phyloP scores from a whole-genome alignment of 2,888 invertebrate species.

The Parasteatoda lunata region DNA sequence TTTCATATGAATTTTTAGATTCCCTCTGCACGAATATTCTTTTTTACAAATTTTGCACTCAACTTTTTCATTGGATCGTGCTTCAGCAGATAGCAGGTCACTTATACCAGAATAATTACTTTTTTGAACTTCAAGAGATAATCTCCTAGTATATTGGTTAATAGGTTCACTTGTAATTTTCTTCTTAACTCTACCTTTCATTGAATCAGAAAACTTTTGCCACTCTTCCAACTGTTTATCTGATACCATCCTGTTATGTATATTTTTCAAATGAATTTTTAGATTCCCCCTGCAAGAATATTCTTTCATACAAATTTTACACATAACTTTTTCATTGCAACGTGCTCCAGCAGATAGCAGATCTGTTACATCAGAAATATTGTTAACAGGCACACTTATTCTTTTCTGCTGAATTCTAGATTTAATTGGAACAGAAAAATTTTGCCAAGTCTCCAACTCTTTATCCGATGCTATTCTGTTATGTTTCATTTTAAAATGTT shows the following conservation, averaged over 20 bases:
- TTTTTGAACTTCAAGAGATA: too few relatives aligned
- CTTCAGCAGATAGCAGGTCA: background rate
- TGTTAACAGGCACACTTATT: background rate
- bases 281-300: background rate
- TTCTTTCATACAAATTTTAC: background rate
- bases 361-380: background rate
- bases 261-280: background rate
- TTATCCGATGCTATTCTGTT: background rate
- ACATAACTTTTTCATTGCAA: background rate
- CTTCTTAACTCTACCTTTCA: background rate
- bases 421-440: background rate
- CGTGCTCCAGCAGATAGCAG: background rate
- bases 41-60: background rate
- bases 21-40: background rate
- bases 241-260: background rate
- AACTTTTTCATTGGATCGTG: background rate
- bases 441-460: background rate
- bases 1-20: background rate
- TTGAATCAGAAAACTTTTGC: background rate
- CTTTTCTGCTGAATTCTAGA: background rate
- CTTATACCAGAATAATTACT: background rate
- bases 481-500: background rate
- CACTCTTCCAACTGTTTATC: background rate
- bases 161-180: background rate
- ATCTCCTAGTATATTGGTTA: background rate